Evolutionary conservation across 1,140 invertebrate genomes (phyloP).

Genomic region (Macrobrachium nipponense): DNA sequence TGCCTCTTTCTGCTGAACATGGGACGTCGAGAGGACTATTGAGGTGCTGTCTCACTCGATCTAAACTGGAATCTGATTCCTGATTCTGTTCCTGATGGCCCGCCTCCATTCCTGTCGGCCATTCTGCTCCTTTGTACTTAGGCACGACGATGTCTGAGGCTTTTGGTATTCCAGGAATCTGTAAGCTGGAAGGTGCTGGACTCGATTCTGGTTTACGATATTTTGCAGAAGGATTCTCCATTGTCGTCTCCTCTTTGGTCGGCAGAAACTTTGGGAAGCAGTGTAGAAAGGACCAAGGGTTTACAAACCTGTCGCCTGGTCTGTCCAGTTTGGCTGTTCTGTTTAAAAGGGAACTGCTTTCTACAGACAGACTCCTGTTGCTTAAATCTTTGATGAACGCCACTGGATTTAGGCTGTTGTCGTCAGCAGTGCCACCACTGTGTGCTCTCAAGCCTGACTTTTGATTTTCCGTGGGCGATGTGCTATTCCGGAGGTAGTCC

Average conservation of each 20-base stretch:
- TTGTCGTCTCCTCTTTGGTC: not conserved
- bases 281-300: constrained; percentile 29
- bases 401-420: too few relatives aligned
- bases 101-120: not conserved
- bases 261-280: constrained; percentile 23
- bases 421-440: too few relatives aligned
- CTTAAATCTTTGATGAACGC: too few relatives aligned
- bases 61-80: not conserved
- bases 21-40: not conserved
- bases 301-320: not conserved
- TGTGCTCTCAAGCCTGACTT: too few relatives aligned
- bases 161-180: not conserved
- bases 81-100: not conserved
- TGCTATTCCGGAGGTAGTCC: too few relatives aligned
- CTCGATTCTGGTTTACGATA: not conserved
- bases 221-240: not conserved
- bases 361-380: too few relatives aligned
- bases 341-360: not conserved
- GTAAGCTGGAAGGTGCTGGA: not conserved
- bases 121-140: too few relatives aligned
- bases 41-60: not conserved
- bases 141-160: too few relatives aligned
- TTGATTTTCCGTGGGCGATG: too few relatives aligned
- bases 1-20: not conserved
- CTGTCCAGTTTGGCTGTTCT: not conserved